phyloP scores from a whole-genome alignment of 2,113 vertebrate species.

The Plecturocebus donacophilus region DNA sequence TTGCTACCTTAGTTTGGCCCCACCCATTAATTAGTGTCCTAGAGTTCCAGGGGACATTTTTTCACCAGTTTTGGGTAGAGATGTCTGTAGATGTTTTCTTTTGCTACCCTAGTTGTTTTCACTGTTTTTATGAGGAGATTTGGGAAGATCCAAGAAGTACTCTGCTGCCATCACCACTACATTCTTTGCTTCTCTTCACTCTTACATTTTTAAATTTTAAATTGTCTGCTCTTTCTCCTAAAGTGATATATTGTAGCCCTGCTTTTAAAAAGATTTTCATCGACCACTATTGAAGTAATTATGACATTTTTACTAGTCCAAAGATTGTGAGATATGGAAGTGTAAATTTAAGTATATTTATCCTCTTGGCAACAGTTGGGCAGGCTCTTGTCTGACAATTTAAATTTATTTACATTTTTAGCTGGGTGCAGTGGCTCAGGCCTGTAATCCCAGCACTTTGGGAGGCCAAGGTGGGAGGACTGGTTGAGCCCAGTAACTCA shows the following conservation, averaged over 20 bases:
- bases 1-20: neutral
- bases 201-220: slow-evolving; percentile 3
- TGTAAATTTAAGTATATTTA: slow-evolving; percentile 25
- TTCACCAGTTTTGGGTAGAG: neutral
- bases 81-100: neutral
- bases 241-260: neutral
- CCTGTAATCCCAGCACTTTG: too few species aligned
- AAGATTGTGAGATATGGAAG: neutral
- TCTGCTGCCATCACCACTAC: neutral
- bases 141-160: neutral
- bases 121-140: neutral
- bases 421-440: too few species aligned
- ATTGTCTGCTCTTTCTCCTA: neutral
- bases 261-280: slow-evolving; percentile 38
- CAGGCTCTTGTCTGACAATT: slow-evolving; percentile 51
- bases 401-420: slow-evolving; percentile 41
- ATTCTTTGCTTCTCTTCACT: neutral
- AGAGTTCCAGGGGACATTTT: neutral
- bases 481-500: too few species aligned
- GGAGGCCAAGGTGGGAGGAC: too few species aligned
- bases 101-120: neutral
- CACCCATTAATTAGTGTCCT: neutral
- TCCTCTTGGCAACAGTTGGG: neutral
- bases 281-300: neutral
- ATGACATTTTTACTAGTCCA: slow-evolving; percentile 14